Base-by-base conservation (phyloP, 2,888 invertebrate genomes). In the Diachrysia chrysitis region DNA sequence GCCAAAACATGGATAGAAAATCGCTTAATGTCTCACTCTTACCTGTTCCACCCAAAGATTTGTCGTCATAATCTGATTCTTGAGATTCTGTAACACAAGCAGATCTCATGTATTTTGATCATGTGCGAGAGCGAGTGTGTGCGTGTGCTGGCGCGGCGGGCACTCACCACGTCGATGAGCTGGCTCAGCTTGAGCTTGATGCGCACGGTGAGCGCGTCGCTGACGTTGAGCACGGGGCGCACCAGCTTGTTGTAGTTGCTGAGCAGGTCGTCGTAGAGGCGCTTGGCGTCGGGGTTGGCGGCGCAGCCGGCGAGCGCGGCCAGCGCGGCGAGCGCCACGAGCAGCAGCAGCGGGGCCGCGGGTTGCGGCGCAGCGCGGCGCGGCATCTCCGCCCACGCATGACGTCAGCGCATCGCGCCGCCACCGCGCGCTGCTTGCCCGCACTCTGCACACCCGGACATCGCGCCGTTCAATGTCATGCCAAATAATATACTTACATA, bases 161-260 rank as follows among this genome's bases (percentile, higher is more conserved):
- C 3, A 96, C 98, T 97, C 95, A 99, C 99, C 96, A 99, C 99
- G 95, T 99, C 99, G 90, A 99, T 99, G 90, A 99, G 98, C 95
- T 99, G 99, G 63, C 99, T 99, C 83, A 99, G 96, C 93, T 99
- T 98, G 88, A 99, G 97, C 93, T 99, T 99, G 95, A 99, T 98
- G 96, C 98, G 98, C 89, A 99, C 99, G 88, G 98, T 97, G 81
- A 99, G 97, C 77, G 98, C 98, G 95, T 99, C 99, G 83, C 98
- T 98, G 83, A 98, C 98, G 95, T 99, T 99, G 89, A 98, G 98
- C 83, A 99, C 99, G 51, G 99, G 99, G 81, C 99, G 97, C 86
- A 99, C 99, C 86, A 99, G 96, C 96, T 99, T 99, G 96, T 99
- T 99, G 96, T 99, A 99, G 96, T 98, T 98, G 92, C 98, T 98